These are phyloP conservation scores for Omphaloscelis lunosa DNA, from an alignment of 2,888 invertebrate genomes.

Conservation along the genomic window DNA sequence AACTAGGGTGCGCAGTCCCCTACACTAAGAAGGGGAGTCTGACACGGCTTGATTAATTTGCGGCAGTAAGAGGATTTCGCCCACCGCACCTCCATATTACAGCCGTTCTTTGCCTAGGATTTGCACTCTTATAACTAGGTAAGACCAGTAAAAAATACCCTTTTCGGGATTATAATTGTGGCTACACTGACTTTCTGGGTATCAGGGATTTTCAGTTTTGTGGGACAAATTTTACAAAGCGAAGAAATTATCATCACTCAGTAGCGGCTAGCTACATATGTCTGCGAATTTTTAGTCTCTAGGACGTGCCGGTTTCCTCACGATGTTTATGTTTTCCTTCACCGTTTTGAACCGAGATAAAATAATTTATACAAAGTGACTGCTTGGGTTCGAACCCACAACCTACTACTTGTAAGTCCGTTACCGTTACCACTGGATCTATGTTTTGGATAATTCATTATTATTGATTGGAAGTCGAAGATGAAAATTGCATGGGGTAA, in stretches of 20 bases:
- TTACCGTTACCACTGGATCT: too few relatives aligned
- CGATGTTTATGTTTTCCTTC: too few relatives aligned
- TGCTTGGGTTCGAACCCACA: too few relatives aligned
- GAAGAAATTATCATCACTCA: not conserved
- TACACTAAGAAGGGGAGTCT: constrained; percentile 71
- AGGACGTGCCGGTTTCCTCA: too few relatives aligned
- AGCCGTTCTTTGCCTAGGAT: constrained; percentile 67
- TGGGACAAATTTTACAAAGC: not conserved
- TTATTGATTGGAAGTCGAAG: not conserved
- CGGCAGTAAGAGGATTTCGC: constrained; percentile 84
- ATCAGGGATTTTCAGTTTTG: constrained; percentile 19
- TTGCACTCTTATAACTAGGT: constrained; percentile 56
- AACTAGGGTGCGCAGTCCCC: constrained; percentile 59
- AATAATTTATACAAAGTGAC: too few relatives aligned
- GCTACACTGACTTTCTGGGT: not conserved
- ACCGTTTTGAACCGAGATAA: too few relatives aligned
- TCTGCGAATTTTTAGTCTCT: too few relatives aligned
- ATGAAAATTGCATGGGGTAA: not conserved
- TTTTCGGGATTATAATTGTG: constrained; percentile 48
- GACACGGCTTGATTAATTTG: constrained; percentile 85
- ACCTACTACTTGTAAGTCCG: too few relatives aligned
- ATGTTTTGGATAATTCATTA: not conserved
- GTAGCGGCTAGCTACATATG: not conserved
- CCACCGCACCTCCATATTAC: constrained; percentile 65
- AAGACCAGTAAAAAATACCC: constrained; percentile 50